A percentile compares a stretch with the other conserved stretches of the same genome.
Conservation (phyloP, 2,888 invertebrate genomes). For the Masnerella sp. region DNA sequence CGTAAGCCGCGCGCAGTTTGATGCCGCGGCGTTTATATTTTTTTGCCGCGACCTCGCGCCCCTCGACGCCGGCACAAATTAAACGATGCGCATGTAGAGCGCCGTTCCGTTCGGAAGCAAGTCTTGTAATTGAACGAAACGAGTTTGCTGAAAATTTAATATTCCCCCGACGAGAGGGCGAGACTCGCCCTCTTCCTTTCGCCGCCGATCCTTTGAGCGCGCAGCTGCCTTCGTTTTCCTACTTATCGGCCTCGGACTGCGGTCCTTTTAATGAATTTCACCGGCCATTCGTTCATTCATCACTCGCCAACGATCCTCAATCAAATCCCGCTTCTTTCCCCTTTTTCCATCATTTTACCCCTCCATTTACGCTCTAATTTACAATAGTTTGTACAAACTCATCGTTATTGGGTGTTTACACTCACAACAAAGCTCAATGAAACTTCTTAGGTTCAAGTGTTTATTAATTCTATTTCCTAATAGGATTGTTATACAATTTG, state of each 20-base stretch:
- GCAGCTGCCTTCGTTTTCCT: slow-evolving; percentile 58
- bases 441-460: no score
- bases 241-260: slow-evolving; percentile 61
- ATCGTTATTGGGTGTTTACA: no score
- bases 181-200: slow-evolving; percentile 45
- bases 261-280: slow-evolving; percentile 70
- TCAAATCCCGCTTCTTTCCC: slow-evolving; percentile 7
- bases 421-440: no score
- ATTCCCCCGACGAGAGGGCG: slow-evolving; percentile 64
- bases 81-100: slow-evolving; percentile 58
- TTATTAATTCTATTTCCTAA: no score
- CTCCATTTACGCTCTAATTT: no score
- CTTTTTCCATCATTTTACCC: no score
- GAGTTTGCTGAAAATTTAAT: slow-evolving; percentile 69
- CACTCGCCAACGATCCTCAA: slow-evolving; percentile 49
- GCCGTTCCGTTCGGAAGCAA: slow-evolving; percentile 62
- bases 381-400: no score
- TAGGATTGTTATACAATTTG: no score
- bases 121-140: slow-evolving; percentile 66
- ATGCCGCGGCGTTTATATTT: slow-evolving; percentile 37
- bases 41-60: slow-evolving; percentile 7
- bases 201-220: slow-evolving; percentile 56
- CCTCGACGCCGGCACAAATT: slow-evolving; percentile 43
- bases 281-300: slow-evolving; percentile 62
- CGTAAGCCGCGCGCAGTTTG: slow-evolving; percentile 29